Evolutionary conservation across 2,797 vertebrate genomes (phyloP).

Genomic region (Leptatherina wallacei): DNA sequence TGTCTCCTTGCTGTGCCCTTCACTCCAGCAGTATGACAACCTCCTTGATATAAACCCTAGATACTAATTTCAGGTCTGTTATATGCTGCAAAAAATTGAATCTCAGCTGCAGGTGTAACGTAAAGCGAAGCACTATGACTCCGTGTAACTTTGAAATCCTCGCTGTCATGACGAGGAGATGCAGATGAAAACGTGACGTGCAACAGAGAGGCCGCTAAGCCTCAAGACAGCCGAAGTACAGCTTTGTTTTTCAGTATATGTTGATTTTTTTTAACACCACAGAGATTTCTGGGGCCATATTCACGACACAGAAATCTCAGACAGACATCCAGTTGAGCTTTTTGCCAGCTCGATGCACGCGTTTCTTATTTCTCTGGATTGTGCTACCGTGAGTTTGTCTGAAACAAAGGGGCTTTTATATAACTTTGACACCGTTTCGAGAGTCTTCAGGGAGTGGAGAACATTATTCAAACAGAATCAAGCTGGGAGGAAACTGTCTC

Average conservation of each 20-base stretch:
- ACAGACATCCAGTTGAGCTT: constrained; percentile 3
- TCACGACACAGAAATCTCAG: background rate
- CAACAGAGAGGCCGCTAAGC: background rate
- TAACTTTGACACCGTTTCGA: constrained; percentile 37
- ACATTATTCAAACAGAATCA: constrained; percentile 40
- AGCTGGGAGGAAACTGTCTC: constrained; percentile 23
- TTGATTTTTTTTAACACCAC: background rate
- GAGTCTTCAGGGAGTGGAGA: constrained; percentile 31
- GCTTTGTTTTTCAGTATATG: background rate
- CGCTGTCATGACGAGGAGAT: background rate
- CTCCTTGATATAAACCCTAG: constrained; percentile 4
- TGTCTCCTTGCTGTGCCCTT: constrained; percentile 60
- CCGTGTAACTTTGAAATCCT: constrained; percentile 10
- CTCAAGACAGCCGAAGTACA: background rate
- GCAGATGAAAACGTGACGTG: constrained; percentile 4
- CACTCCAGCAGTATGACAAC: constrained; percentile 23
- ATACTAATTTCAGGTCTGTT: constrained; percentile 7
- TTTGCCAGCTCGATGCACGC: background rate
- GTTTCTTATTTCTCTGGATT: constrained; percentile 9
- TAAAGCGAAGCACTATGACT: background rate
- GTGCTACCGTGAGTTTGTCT: constrained; percentile 23
- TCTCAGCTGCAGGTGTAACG: background rate
- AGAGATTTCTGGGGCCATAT: background rate
- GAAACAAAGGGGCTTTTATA: constrained; percentile 54
- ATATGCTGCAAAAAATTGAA: background rate